These are phyloP conservation scores for Garrulus glandarius DNA, from an alignment of 2,797 vertebrate genomes.

Conservation along the genomic window DNA sequence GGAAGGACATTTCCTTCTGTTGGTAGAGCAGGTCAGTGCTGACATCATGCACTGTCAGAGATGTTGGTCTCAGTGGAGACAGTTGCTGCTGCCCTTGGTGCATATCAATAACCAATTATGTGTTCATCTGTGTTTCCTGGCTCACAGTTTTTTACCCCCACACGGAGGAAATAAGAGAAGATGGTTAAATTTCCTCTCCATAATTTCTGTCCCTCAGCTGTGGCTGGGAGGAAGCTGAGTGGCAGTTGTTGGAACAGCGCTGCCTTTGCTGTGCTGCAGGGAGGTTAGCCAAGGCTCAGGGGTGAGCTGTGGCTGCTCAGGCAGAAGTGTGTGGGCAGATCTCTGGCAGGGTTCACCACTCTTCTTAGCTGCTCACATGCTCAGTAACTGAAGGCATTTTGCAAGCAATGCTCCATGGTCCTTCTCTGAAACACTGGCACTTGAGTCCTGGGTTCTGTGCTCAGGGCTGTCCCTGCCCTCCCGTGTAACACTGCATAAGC, in stretches of 20 bases:
- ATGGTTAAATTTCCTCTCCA: neutral
- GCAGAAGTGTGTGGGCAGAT: neutral
- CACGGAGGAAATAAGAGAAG: neutral
- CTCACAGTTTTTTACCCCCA: neutral
- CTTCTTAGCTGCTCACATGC: neutral
- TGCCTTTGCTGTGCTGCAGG: neutral
- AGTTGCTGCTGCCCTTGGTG: neutral
- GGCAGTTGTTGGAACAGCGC: neutral
- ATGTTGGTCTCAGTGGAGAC: constrained; percentile 6
- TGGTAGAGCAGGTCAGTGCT: constrained; percentile 17
- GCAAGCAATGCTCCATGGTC: neutral
- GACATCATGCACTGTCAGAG: neutral
- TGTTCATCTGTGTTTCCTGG: constrained; percentile 2
- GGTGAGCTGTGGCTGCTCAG: neutral
- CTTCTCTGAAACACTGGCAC: neutral
- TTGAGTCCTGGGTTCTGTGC: neutral
- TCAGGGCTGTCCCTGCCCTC: neutral
- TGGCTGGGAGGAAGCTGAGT: neutral
- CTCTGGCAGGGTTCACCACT: neutral
- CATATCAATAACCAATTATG: constrained; percentile 44
- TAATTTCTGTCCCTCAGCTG: neutral
- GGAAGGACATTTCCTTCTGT: constrained; percentile 25
- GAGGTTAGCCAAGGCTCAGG: neutral
- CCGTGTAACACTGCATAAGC: neutral
- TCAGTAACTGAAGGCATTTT: neutral